Evolutionary conservation across 2,797 vertebrate genomes (phyloP).

Genomic region (Channa striata): DNA sequence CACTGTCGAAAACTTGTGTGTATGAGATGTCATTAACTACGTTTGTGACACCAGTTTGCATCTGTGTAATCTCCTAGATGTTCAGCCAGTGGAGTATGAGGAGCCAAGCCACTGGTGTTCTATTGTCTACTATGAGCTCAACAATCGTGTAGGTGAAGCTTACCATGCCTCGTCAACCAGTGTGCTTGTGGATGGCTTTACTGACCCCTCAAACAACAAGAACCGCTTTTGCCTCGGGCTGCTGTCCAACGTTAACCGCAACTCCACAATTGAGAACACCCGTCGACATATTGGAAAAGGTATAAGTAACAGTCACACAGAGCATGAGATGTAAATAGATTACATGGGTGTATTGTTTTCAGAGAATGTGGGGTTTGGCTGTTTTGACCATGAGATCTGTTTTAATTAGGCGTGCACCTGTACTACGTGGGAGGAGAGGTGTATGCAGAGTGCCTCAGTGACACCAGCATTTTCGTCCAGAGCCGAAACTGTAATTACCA

Average conservation of each 20-base stretch:
- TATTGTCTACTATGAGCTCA: constrained; percentile 97
- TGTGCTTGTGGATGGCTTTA: constrained; percentile 96
- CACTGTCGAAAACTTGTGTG: neutral
- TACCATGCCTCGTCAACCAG: constrained; percentile 96
- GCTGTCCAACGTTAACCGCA: constrained; percentile 95
- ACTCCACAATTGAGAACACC: constrained; percentile 98
- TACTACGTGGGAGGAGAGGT: constrained; percentile 98
- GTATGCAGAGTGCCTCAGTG: constrained; percentile 95
- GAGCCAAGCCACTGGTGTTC: constrained; percentile 98
- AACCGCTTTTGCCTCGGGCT: constrained; percentile 98
- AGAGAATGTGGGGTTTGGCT: neutral
- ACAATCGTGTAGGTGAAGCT: constrained; percentile 95
- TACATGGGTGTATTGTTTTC: neutral
- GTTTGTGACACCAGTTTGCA: constrained; percentile 9
- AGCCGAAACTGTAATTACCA: constrained; percentile 99
- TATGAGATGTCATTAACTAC: neutral
- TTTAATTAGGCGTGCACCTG: constrained; percentile 89
- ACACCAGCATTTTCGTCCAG: constrained; percentile 98
- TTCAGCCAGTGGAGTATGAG: constrained; percentile 96
- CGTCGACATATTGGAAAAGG: constrained; percentile 97
- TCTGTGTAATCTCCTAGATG: constrained; percentile 81
- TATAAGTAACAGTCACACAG: constrained; percentile 61
- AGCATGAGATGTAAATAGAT: neutral
- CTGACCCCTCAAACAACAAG: constrained; percentile 97
- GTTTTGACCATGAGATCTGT: neutral